Evolutionary conservation across 2,113 vertebrate species (phyloP), one percentile per base, ranked within the genome.

Genomic region (Planiliza haematocheilus): DNA sequence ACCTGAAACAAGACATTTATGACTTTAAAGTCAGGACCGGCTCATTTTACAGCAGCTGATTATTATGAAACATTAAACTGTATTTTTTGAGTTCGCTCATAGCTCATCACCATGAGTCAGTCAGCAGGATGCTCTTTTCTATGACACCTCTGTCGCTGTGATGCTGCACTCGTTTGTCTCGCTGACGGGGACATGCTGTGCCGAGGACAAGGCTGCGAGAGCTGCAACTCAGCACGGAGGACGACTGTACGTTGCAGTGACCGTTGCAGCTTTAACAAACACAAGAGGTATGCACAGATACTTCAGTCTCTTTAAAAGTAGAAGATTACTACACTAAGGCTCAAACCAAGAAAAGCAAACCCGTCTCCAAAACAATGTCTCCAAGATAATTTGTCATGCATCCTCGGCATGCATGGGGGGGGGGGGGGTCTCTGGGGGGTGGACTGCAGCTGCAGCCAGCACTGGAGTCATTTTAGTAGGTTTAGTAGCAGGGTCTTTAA

Each of bases 401-500:
- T 46, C 55, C 37, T 38, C 2, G 42, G 11, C 60, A 17, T 56
- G 70, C n/a, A 9, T 55, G 30, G 50, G 55, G 37, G 64, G 65
- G 67, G 55, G 67, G 36, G 0, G 9, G 13, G 17, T 57, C 57
- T 60, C 7, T 12, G 37, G 21, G n/a, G 75, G 52, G 16, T 41
- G 0, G 10, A 72, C 37, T 73, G 79, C 75, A 68, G 72, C 75
- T 73, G 71, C 2, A 70, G 60, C 70, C 38, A 46, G 53, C 45
- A 43, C 73, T 66, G 17, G 42, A 74, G 70, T 52, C 42, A 41
- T 76, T 76, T 60, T 55, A 4, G 45, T 36, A 62, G 59, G 38
- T 55, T 77, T 38, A 49, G 24, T 30, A 39, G 18, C 59, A 57
- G 21, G 60, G 21, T 62, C 55, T 74, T 39, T 42, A 60, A 58